Conservation (phyloP, 2,113 vertebrate genomes). For the Peucedramus taeniatus region DNA sequence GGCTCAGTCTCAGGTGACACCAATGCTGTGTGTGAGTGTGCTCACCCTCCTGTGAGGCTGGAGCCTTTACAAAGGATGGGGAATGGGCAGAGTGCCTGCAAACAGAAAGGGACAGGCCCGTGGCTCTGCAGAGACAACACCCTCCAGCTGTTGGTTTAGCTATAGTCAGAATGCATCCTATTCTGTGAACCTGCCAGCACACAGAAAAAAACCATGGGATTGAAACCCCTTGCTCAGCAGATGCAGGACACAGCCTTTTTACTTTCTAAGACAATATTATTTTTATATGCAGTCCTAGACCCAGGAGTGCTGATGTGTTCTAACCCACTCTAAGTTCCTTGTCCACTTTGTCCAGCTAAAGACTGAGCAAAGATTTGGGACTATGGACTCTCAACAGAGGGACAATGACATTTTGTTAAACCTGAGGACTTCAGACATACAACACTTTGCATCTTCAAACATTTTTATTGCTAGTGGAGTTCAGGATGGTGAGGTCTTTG, state of each 20-base stretch:
- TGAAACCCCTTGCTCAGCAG: constrained; percentile 31
- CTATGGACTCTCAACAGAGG: not conserved
- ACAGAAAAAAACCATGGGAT: not conserved
- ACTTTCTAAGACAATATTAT: constrained; percentile 25
- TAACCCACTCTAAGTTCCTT: not conserved
- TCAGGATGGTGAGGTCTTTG: not conserved
- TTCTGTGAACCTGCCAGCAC: not conserved
- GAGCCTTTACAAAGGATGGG: not conserved
- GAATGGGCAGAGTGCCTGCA: not conserved
- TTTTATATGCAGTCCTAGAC: not conserved
- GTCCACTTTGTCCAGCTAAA: not conserved
- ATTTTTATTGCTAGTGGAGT: not conserved
- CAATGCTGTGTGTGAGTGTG: rapidly evolving
- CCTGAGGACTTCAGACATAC: not conserved
- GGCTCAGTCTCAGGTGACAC: not conserved
- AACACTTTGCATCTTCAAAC: not conserved
- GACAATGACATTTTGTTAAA: not conserved
- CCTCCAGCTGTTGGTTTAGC: constrained; percentile 17
- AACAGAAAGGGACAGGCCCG: not conserved
- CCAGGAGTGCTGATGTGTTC: not conserved
- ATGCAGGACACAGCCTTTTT: not conserved
- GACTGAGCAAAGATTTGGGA: not conserved
- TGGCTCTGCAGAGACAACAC: not conserved
- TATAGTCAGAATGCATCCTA: not conserved
- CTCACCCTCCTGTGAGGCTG: not conserved